Conservation (phyloP, 1,140 invertebrate genomes). For the Ooceraea biroi region DNA sequence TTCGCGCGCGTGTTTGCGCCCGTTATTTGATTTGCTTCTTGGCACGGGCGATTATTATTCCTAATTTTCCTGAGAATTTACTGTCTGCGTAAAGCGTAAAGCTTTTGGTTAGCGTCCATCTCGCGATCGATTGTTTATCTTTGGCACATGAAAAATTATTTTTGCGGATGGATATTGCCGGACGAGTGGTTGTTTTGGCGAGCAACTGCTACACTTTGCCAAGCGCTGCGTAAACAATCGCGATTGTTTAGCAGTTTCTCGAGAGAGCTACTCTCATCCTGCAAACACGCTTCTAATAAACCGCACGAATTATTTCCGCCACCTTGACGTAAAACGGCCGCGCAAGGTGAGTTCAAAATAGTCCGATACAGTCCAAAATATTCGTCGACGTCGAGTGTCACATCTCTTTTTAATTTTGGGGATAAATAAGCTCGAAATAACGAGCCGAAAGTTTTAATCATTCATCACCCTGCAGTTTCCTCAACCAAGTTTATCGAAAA, state of each 20-base stretch:
- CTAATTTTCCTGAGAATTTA: background rate
- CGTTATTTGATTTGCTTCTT: background rate
- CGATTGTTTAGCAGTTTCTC: conserved; percentile 47
- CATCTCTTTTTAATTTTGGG: background rate
- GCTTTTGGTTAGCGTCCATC: conserved; percentile 38
- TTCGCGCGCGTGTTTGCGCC: too few species aligned
- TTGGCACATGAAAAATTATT: conserved; percentile 26
- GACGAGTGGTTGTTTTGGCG: conserved; percentile 18
- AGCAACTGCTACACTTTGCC: background rate
- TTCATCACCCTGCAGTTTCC: too few species aligned
- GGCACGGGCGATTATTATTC: background rate
- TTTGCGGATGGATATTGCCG: conserved; percentile 8
- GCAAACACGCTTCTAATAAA: conserved; percentile 57
- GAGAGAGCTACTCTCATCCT: conserved; percentile 25
- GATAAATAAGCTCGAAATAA: background rate
- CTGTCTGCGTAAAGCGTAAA: background rate
- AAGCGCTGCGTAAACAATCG: conserved; percentile 31
- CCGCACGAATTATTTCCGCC: conserved; percentile 25
- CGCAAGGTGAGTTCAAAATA: conserved; percentile 20
- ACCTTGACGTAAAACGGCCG: conserved; percentile 22
- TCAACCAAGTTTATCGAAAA: too few species aligned
- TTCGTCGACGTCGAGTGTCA: background rate
- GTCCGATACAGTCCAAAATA: conserved; percentile 3
- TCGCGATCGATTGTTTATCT: conserved; percentile 45
- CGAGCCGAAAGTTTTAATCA: too few species aligned